A percentile compares a stretch with the other conserved stretches of the same genome.
These are phyloP conservation scores for Platysteira castanea DNA, from an alignment of 2,113 vertebrate species.

Conservation along the genomic window DNA sequence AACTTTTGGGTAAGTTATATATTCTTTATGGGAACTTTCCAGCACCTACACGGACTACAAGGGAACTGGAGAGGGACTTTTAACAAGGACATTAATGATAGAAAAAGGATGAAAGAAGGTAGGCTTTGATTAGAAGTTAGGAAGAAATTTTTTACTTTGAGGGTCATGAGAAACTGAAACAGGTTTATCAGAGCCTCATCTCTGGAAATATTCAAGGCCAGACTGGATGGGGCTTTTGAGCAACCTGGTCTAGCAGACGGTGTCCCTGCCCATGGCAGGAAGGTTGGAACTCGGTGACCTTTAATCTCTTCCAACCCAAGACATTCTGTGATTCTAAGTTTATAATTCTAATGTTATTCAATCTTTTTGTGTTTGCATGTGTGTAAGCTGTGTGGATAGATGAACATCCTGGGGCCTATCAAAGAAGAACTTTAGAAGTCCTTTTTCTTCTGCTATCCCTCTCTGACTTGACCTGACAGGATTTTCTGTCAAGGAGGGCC, in stretches of 20 bases:
- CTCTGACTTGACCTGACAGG: neutral
- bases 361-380: neutral
- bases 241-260: neutral
- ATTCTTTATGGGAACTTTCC: neutral
- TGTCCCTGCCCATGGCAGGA: neutral
- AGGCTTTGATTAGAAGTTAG: neutral
- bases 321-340: neutral
- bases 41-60: neutral
- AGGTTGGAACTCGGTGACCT: neutral
- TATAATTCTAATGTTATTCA: neutral
- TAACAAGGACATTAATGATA: neutral
- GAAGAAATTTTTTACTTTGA: neutral
- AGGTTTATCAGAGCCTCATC: neutral
- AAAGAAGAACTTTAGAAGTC: neutral
- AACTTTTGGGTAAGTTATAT: neutral
- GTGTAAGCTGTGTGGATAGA: neutral
- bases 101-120: neutral
- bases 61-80: neutral
- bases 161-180: neutral
- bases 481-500: neutral
- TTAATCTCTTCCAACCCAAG: neutral
- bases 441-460: neutral
- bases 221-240: neutral
- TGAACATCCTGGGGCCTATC: neutral
- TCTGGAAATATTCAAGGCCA: neutral